phyloP scores from a whole-genome alignment of 2,797 vertebrate species.

The Coranthus polyacanthus region DNA sequence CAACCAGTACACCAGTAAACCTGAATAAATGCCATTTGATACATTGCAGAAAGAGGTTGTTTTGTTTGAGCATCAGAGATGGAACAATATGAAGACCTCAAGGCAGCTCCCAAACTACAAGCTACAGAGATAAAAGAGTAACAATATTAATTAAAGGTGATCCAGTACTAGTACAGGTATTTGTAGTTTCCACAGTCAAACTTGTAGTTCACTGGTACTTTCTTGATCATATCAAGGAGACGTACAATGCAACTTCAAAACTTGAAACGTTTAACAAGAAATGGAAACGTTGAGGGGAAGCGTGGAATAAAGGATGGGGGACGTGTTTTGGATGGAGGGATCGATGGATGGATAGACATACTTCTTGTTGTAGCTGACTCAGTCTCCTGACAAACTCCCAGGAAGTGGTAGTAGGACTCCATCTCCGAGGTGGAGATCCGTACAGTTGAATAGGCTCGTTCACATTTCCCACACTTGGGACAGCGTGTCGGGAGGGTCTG shows the following conservation, averaged over 20 bases:
- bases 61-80: too few relatives aligned
- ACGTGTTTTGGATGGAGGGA: neutral
- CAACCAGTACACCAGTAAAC: too few relatives aligned
- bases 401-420: constrained; percentile 88
- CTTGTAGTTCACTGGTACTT: neutral
- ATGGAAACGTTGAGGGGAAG: neutral
- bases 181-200: neutral
- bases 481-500: constrained; percentile 76
- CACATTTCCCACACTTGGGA: constrained; percentile 78
- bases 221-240: neutral
- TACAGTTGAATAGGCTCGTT: constrained; percentile 79
- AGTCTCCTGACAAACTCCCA: constrained; percentile 85
- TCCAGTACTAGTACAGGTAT: too few relatives aligned
- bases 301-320: neutral
- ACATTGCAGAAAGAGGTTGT: too few relatives aligned
- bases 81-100: too few relatives aligned
- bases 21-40: too few relatives aligned
- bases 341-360: constrained; percentile 42
- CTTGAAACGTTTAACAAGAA: neutral
- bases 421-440: constrained; percentile 91
- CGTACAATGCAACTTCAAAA: neutral
- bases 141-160: too few relatives aligned
- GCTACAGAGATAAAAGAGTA: too few relatives aligned
- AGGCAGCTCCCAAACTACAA: too few relatives aligned
- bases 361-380: constrained; percentile 79